Conservation (phyloP, 2,113 vertebrate species). For the Trematocara stigmaticum region DNA sequence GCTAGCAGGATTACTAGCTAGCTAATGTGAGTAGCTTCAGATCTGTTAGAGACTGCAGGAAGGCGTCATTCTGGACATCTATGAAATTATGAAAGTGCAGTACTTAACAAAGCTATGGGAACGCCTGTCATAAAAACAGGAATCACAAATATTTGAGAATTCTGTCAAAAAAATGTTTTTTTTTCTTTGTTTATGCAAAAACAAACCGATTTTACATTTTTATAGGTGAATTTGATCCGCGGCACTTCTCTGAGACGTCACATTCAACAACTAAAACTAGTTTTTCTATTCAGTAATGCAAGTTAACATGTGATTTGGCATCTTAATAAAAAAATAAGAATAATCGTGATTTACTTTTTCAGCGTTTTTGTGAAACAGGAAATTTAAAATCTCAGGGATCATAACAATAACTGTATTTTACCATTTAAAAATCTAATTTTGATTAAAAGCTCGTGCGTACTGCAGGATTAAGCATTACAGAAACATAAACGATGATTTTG, state of each 20-base stretch:
- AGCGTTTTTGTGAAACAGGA: background rate
- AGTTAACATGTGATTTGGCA: background rate
- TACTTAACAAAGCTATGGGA: background rate
- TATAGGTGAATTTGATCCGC: background rate
- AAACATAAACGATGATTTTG: background rate
- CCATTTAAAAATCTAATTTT: background rate
- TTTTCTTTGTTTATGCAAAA: background rate
- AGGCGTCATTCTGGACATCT: rapidly evolving
- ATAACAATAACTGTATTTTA: background rate
- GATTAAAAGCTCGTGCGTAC: background rate
- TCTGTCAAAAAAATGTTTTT: background rate
- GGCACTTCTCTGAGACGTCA: background rate
- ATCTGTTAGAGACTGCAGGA: background rate
- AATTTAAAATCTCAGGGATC: background rate
- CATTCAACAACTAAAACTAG: rapidly evolving
- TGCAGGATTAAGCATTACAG: background rate
- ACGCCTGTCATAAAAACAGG: background rate
- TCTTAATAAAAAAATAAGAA: background rate
- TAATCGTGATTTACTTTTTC: background rate
- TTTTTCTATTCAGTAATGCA: background rate
- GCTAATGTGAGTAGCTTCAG: background rate
- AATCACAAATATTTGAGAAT: background rate
- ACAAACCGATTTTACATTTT: background rate
- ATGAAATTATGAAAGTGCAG: background rate
- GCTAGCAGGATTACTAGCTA: background rate